A percentile compares a stretch with the other conserved stretches of the same genome.
Evolutionary conservation across 2,113 vertebrate genomes (phyloP).

Genomic region (Lucifuga dentata): DNA sequence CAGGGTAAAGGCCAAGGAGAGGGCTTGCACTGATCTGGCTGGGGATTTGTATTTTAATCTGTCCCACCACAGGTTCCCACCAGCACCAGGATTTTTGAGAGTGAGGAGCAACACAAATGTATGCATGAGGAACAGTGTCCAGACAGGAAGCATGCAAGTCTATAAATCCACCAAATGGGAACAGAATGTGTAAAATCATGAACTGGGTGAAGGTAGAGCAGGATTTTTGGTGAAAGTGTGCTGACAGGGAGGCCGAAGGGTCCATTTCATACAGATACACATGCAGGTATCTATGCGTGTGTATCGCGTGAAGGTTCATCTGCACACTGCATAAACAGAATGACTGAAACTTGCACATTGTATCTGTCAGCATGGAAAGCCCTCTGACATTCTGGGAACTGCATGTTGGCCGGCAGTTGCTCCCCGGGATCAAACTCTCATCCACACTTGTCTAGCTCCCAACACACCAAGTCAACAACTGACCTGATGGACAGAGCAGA

Average conservation of each 20-base stretch:
- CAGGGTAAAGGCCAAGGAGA: constrained; percentile 3
- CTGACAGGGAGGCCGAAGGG: constrained; percentile 30
- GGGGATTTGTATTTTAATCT: not conserved
- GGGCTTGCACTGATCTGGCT: constrained; percentile 2
- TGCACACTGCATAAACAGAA: constrained; percentile 36
- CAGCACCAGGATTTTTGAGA: not conserved
- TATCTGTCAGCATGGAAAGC: constrained; percentile 67
- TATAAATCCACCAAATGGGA: constrained; percentile 32
- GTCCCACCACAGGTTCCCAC: too few species aligned
- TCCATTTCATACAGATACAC: not conserved
- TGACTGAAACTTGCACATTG: constrained; percentile 55
- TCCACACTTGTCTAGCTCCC: constrained; percentile 67
- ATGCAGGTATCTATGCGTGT: too few species aligned
- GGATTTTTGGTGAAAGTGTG: constrained; percentile 44
- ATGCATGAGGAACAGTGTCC: constrained; percentile 7
- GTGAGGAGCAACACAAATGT: not conserved
- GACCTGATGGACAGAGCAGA: constrained; percentile 67
- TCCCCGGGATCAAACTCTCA: constrained; percentile 68
- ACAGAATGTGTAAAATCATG: constrained; percentile 37
- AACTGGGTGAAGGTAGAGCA: constrained; percentile 33
- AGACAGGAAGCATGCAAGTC: constrained; percentile 12
- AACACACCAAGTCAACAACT: constrained; percentile 68
- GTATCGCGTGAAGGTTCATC: constrained; percentile 28
- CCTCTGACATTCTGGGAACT: constrained; percentile 70
- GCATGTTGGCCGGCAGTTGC: constrained; percentile 71